Base-by-base conservation (phyloP, 1,140 invertebrate genomes). In the Globodera rostochiensis region DNA sequence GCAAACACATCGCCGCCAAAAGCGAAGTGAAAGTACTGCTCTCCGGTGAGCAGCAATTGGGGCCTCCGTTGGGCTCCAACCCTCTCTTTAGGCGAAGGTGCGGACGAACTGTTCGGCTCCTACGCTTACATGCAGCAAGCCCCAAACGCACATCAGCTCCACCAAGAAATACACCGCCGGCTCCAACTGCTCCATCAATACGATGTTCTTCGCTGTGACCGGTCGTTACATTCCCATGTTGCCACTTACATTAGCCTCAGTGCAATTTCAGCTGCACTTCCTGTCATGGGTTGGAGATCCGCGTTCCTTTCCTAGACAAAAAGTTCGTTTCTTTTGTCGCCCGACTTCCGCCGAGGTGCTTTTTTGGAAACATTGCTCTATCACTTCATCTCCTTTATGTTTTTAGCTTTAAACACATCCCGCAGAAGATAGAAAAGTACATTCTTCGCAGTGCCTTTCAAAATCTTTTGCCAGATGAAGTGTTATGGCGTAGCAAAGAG, bases 21-120 rank as follows among this genome's bases (percentile, higher is more conserved):
- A 87, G 84, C 0, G 85, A 89, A 70, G 88, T 89, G 25, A 90
- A 90, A 85, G 88, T 89, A 11, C 82, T 89, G 13, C 81, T 88
- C 47, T 88, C 87, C 7, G 81, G 81, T 82, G 13, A 36, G 36
- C 36, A 36, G 36, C 57, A 19, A 13, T 64, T 64, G n/a, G 6
- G 3, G 7, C 46, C 46, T 8, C 60, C 60, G 49, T 45, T 45
- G 7, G 9, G 60, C 69, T 19, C 19, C 7, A 25, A 45, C 21
- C 13, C 45, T 77, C 70, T 81, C 13, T n/a, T 8, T 11, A 82
- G 88, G 88, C 53, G 88, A 89, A 83, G 88, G 88, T 8, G 88
- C 88, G 25, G 88, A 89, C 83, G 88, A 89, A 83, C 79, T 89
- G 25, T 89, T 89, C 73, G 88, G 88, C n/a, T 89, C 87, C 19